Evolutionary conservation across 23 tunicate species (phyloP), one percentile per base, ranked within the genome.

Genomic region (Botrylloides violaceus): DNA sequence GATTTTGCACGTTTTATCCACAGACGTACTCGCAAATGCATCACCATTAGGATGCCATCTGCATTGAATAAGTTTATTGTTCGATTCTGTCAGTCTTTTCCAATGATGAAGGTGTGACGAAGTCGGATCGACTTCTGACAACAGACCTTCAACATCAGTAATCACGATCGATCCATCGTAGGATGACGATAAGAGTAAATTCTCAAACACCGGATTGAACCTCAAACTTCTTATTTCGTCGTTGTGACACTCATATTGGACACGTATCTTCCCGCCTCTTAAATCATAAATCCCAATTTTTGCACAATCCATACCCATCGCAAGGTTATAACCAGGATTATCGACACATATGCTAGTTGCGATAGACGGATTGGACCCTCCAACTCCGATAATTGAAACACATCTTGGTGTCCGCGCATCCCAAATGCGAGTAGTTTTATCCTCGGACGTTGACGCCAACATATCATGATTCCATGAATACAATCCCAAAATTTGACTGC

Each of bases 1-100:
- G 38, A 88, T 34, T 27, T 68, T 81, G 38, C 96, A 88, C 20
- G 88, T 77, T 23, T 77, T 81, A 49, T 88, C 96, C 58, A 81
- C 88, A 2, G 96, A 88, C n/a, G 96, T 88, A 19, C 80, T 71
- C 2, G 88, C 96, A 48, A 88, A 79, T 20, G 66, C 50, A 32
- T 34, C 29, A 1, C 96, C 96, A 0, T 58, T 61, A 2, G 85
- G 88, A 53, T 88, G 96, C 96, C 96, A 88, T 49, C 87, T 60
- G 59, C 88, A 73, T 66, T 88, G 96, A 58, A 88, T 88, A 26
- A 88, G 61, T 72, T 88, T 88, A 72, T 88, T 84, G 32, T 35
- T 43, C 35, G 49, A 68, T 39, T 36, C 81, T 76, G 73, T 61
- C 32, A 50, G 28, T 59, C 19, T 65, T 32, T 19, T 21, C 29